Evolutionary conservation across 2,888 invertebrate species (phyloP).

Genomic region (Chrysodeixis includens): DNA sequence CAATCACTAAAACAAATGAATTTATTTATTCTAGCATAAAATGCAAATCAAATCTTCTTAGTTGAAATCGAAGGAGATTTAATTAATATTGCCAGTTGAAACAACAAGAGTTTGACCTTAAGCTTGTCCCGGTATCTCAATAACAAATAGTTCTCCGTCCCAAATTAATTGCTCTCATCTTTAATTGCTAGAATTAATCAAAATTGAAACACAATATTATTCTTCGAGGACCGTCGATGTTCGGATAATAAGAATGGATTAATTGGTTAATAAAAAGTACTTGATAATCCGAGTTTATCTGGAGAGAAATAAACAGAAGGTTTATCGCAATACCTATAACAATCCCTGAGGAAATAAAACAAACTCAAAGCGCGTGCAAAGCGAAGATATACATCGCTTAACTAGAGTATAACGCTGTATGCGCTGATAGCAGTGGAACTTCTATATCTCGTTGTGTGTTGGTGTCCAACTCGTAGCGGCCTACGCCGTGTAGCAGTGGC

Average conservation of each 20-base stretch:
- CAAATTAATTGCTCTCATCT: constrained; percentile 37
- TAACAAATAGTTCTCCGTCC: constrained; percentile 28
- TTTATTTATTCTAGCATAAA: constrained; percentile 12
- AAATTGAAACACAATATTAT: constrained; percentile 50
- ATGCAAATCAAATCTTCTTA: constrained; percentile 29
- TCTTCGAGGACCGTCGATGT: constrained; percentile 22
- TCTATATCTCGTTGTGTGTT: constrained; percentile 20
- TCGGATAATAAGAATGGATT: constrained; percentile 40
- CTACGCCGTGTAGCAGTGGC: constrained; percentile 68
- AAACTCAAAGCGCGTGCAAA: not conserved
- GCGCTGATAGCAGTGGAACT: constrained; percentile 23
- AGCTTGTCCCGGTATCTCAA: constrained; percentile 26
- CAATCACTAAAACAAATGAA: constrained; percentile 12
- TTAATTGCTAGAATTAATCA: constrained; percentile 39
- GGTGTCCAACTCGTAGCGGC: constrained; percentile 42
- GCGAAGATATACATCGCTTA: not conserved
- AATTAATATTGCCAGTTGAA: constrained; percentile 33
- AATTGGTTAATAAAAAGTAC: constrained; percentile 42
- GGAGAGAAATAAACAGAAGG: not conserved
- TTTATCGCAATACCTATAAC: not conserved
- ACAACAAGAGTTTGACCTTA: constrained; percentile 28
- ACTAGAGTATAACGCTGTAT: constrained; percentile 9
- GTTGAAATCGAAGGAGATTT: constrained; percentile 34
- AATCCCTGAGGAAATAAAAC: not conserved
- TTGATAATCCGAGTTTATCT: constrained; percentile 23